Evolutionary conservation across 2,113 vertebrate genomes (phyloP).

Genomic region (Pluvialis apricaria): DNA sequence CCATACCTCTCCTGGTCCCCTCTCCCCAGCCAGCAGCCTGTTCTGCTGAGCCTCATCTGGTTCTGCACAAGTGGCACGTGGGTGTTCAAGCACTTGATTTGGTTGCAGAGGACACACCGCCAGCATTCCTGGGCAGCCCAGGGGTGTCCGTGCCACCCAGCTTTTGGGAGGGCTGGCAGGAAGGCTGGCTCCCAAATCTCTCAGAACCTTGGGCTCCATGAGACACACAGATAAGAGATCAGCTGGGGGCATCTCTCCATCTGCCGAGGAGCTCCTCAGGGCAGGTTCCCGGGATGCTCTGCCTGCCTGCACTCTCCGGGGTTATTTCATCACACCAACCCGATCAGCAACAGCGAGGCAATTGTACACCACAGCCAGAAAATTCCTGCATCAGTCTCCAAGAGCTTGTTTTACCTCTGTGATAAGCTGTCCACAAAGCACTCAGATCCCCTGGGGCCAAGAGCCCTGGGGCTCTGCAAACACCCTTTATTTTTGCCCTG

Average conservation of each 20-base stretch:
- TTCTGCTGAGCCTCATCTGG: background rate
- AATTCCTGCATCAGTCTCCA: background rate
- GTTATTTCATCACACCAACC: background rate
- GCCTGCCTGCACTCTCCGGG: background rate
- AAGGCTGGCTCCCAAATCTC: background rate
- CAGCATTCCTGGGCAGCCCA: background rate
- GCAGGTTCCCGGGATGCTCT: background rate
- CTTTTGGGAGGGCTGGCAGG: background rate
- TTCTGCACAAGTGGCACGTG: background rate
- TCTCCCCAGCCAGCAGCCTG: background rate
- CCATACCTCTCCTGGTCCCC: background rate
- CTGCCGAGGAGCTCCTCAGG: background rate
- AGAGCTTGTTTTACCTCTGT: background rate
- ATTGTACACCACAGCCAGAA: background rate
- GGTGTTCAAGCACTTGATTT: background rate
- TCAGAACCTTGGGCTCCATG: background rate
- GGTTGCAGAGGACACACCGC: background rate
- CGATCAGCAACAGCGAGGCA: background rate
- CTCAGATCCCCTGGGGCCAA: background rate
- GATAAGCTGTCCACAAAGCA: conserved; percentile 10
- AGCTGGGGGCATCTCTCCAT: background rate
- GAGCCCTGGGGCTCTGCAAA: background rate
- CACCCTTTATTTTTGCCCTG: background rate
- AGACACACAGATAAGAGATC: background rate
- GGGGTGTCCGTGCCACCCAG: background rate